Conservation (phyloP, 2,888 invertebrate species). For the Entomobrya proxima region DNA sequence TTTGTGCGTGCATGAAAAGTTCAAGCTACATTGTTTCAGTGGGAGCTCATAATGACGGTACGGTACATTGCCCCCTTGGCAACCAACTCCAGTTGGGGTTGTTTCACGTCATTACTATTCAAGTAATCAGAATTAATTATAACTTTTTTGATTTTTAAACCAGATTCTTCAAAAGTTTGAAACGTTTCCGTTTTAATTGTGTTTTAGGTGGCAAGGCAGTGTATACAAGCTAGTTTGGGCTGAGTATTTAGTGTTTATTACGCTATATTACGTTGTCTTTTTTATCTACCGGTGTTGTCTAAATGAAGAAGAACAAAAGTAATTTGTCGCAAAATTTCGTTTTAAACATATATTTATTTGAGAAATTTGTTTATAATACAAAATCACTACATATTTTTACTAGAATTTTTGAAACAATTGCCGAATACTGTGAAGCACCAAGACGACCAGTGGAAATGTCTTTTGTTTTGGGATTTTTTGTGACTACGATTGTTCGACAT, state of each 20-base stretch:
- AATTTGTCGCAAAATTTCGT: too few relatives aligned
- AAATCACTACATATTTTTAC: too few relatives aligned
- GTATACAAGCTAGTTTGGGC: slow-evolving; percentile 35
- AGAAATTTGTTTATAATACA: neutral
- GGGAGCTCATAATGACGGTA: too few relatives aligned
- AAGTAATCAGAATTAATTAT: neutral
- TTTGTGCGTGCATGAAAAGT: too few relatives aligned
- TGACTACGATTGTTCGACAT: slow-evolving; percentile 92
- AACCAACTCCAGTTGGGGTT: neutral
- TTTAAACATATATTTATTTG: neutral
- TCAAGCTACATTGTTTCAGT: too few relatives aligned
- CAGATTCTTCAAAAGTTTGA: too few relatives aligned
- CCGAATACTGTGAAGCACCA: slow-evolving; percentile 45
- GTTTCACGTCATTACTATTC: neutral
- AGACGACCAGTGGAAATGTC: neutral
- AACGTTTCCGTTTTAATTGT: too few relatives aligned
- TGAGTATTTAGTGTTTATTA: neutral
- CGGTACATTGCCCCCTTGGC: neutral
- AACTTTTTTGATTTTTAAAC: too few relatives aligned
- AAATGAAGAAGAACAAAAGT: slow-evolving; percentile 81
- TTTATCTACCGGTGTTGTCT: slow-evolving; percentile 86
- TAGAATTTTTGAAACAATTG: slow-evolving; percentile 77
- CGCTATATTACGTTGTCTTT: slow-evolving; percentile 80
- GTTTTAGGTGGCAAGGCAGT: slow-evolving; percentile 30
- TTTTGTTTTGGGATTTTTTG: slow-evolving; percentile 89